Percentiles rank a stretch among this genome's conserved stretches.
These are phyloP conservation scores for Drosophila nigrodunni DNA, from an alignment of 1,140 invertebrate genomes.

Conservation along the genomic window DNA sequence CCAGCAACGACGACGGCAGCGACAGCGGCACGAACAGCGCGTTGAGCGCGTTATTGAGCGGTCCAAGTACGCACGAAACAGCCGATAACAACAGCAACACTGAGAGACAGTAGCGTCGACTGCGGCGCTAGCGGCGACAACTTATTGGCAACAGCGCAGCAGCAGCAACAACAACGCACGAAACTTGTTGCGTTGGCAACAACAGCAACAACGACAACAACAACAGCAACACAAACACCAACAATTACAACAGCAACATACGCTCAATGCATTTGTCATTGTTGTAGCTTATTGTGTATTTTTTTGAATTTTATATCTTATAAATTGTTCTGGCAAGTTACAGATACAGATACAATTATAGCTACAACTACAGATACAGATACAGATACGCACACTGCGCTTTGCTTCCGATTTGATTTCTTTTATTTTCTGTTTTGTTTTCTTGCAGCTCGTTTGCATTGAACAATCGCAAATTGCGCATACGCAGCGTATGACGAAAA, in stretches of 20 bases:
- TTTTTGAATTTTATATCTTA: conserved; percentile 49
- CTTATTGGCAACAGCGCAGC: conserved; percentile 69
- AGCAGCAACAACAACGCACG: conserved; percentile 18
- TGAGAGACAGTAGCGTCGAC: conserved; percentile 37
- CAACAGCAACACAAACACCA: conserved; percentile 27
- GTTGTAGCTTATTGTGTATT: conserved; percentile 10
- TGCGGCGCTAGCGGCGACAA: conserved; percentile 54
- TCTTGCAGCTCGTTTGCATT: conserved; percentile 44
- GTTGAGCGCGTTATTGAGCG: conserved; percentile 73
- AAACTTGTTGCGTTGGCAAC: conserved; percentile 36
- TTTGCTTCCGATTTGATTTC: conserved; percentile 69
- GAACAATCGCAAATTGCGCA: conserved; percentile 8
- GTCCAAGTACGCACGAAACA: conserved; percentile 77
- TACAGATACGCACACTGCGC: conserved; percentile 21
- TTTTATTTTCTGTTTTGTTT: conserved; percentile 23
- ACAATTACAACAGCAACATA: conserved; percentile 37
- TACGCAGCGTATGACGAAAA: conserved; percentile 25
- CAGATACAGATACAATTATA: conserved; percentile 20
- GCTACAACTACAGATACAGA: conserved; percentile 12
- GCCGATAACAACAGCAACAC: conserved; percentile 63
- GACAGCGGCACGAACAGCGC: conserved; percentile 10
- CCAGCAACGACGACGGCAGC: conserved; percentile 8
- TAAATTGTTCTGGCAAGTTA: conserved; percentile 64
- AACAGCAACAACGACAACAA: conserved; percentile 15
- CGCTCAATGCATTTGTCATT: conserved; percentile 61